phyloP scores from a whole-genome alignment of 2,888 invertebrate genomes.

The Cryptus armator region DNA sequence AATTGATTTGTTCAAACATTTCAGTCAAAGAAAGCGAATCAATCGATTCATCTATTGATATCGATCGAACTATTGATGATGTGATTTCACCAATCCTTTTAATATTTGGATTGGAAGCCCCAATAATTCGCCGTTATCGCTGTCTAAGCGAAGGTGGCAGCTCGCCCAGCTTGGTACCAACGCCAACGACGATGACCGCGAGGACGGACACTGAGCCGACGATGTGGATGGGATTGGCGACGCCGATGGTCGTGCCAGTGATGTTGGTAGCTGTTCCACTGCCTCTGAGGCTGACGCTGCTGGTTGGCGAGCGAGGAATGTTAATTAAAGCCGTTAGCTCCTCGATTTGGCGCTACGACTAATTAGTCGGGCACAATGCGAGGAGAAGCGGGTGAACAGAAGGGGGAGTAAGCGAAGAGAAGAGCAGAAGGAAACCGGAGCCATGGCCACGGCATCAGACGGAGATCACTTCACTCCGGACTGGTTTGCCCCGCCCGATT shows the following conservation, averaged over 20 bases:
- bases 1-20: background rate
- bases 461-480: constrained; percentile 81
- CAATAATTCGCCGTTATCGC: constrained; percentile 79
- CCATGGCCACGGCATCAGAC: constrained; percentile 73
- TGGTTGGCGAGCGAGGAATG: constrained; percentile 82
- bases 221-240: constrained; percentile 48
- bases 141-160: constrained; percentile 59
- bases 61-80: background rate
- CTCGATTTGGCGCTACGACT: constrained; percentile 84
- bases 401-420: constrained; percentile 41
- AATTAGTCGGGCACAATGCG: constrained; percentile 84
- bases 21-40: background rate
- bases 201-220: constrained; percentile 30
- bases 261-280: constrained; percentile 47
- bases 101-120: constrained; percentile 84
- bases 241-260: constrained; percentile 52
- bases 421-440: constrained; percentile 64
- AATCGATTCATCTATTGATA: background rate
- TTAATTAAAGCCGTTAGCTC: constrained; percentile 85
- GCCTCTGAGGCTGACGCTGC: constrained; percentile 67
- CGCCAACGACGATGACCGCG: constrained; percentile 31
- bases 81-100: constrained; percentile 71
- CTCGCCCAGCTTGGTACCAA: constrained; percentile 8
- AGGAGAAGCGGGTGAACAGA: constrained; percentile 69
- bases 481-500: constrained; percentile 72